Conservation (phyloP, 2,113 vertebrate genomes). For the Cinclus cinclus region DNA sequence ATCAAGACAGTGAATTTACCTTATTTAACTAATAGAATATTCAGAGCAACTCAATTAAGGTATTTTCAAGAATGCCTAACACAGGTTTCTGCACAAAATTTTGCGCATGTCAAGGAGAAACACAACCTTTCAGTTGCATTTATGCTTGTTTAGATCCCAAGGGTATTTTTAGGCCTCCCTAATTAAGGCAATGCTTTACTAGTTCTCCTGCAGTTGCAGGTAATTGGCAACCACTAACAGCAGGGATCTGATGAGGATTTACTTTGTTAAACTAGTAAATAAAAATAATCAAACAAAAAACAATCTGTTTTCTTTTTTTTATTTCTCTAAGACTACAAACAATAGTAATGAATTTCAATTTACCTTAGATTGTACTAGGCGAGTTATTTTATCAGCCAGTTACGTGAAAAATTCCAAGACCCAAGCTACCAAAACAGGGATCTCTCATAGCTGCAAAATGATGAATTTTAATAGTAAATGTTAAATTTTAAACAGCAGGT, state of each 20-base stretch:
- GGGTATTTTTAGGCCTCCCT: slow-evolving; percentile 41
- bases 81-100: background rate
- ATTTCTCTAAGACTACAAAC: slow-evolving; percentile 7
- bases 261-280: background rate
- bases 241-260: slow-evolving; percentile 64
- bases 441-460: background rate
- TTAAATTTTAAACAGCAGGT: background rate
- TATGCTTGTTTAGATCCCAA: slow-evolving; percentile 39
- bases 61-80: background rate
- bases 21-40: background rate
- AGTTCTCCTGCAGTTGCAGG: slow-evolving; percentile 57
- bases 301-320: background rate
- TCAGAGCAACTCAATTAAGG: background rate
- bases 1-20: background rate
- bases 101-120: background rate
- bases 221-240: slow-evolving; percentile 69
- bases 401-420: background rate
- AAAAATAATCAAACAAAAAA: background rate
- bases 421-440: background rate
- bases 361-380: background rate
- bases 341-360: slow-evolving; percentile 1
- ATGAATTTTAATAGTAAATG: background rate
- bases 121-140: slow-evolving; percentile 26
- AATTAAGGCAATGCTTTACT: slow-evolving; percentile 57
- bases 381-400: background rate